Base-by-base conservation (phyloP, 2,113 vertebrate species). In the Brachionichthys hirsutus region DNA sequence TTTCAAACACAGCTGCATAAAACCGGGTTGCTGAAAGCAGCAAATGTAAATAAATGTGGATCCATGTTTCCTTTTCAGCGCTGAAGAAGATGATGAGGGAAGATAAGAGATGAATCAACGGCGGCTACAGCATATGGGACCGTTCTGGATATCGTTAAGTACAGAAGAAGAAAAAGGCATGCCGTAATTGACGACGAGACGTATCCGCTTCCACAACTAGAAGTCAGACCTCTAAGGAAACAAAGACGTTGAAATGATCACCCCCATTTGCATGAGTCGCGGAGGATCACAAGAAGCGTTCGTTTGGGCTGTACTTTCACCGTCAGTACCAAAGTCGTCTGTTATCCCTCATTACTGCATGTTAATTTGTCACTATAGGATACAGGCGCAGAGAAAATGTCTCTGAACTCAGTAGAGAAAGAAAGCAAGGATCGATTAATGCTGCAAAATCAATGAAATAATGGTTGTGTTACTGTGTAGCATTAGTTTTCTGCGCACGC, bases 1-100 rank as follows among this genome's bases (percentile, higher is more conserved):
- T 34, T 54, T 50, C 15, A 75, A 35, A 53, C 6, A 5, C 10
- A 53, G n/a, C 36, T 18, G 50, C 11, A 48, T 35, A 30, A 30
- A 30, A 30, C 24, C 24, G 24, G 24, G n/a, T n/a, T 48, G 15
- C 44, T 30, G 24, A 30, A 30, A 30, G 36, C 36, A 38, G 36
- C 36, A 38, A 38, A 38, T 12, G 36, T 38, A 38, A 38, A 38
- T 38, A 38, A 38, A 38, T 12, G 24, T 30, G 36, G 12, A 38
- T 38, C 36, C 36, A 38, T 38, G 36, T 38, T 38, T 38, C 9
- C 36, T 3, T 38, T 38, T 12, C 9, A 38, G 36, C 3, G 9
- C 36, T 38, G 36, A 38, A 38, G 8, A 30, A 30, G 24, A 30
- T 30, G 1, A 30, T 30, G 24, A 30, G 3, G 8, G 8, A 30